Conservation (phyloP, 2,888 invertebrate species). For the Venusia cambrica region DNA sequence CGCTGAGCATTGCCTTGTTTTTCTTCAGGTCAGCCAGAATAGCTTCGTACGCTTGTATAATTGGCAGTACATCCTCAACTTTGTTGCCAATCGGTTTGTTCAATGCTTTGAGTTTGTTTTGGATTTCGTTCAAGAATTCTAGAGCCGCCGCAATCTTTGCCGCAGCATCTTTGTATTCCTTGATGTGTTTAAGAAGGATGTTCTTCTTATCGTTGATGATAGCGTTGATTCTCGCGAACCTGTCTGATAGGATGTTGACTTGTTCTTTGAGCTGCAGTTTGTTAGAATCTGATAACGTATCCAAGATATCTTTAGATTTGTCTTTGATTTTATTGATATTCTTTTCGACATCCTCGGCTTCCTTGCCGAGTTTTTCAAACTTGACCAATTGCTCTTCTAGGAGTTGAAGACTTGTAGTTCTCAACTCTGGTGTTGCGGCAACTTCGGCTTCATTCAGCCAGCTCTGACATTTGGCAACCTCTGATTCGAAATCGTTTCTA, state of each 20-base stretch:
- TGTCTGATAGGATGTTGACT: conserved; percentile 88
- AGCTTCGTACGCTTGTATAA: conserved; percentile 88
- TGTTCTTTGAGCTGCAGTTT: conserved; percentile 91
- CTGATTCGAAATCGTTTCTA: conserved; percentile 90
- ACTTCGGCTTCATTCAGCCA: conserved; percentile 96
- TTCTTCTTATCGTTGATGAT: conserved; percentile 89
- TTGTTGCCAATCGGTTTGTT: conserved; percentile 93
- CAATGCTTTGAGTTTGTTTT: conserved; percentile 89
- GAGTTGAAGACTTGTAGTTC: conserved; percentile 89
- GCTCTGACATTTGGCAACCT: conserved; percentile 89
- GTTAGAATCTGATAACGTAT: conserved; percentile 91
- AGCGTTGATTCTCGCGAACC: conserved; percentile 86
- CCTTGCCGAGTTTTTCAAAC: conserved; percentile 89
- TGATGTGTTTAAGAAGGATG: conserved; percentile 88
- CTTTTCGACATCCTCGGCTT: conserved; percentile 85
- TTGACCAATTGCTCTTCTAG: conserved; percentile 94
- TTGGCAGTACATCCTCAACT: conserved; percentile 93
- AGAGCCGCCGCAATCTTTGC: conserved; percentile 89
- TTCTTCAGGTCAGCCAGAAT: conserved; percentile 89
- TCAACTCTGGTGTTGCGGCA: conserved; percentile 89
- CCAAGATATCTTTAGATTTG: conserved; percentile 89
- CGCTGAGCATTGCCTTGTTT: conserved; percentile 88
- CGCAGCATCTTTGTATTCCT: conserved; percentile 90
- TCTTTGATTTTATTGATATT: conserved; percentile 88
- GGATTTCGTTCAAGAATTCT: conserved; percentile 90